Conservation (phyloP, 2,113 vertebrate species). For the Hyperopisus bebe region DNA sequence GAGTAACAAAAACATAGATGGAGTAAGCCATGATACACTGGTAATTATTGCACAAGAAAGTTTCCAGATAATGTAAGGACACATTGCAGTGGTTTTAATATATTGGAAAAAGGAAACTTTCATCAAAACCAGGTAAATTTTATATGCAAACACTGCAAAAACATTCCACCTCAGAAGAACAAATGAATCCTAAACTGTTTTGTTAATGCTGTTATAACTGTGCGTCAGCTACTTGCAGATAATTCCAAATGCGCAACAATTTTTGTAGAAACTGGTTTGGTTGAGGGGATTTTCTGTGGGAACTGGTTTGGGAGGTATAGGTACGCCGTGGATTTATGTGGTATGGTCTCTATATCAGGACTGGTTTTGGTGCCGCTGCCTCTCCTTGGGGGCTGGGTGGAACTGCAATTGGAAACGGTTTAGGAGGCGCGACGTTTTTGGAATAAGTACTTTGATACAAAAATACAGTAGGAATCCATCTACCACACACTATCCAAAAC, state of each 20-base stretch:
- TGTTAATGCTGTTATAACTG: background rate
- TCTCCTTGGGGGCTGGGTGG: background rate
- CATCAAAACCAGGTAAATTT: background rate
- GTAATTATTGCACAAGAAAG: background rate
- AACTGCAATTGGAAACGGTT: background rate
- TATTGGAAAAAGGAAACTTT: background rate
- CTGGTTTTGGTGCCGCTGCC: background rate
- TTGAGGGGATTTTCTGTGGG: background rate
- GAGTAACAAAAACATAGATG: background rate
- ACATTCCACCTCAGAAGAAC: background rate
- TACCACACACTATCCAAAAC: background rate
- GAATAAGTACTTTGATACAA: background rate
- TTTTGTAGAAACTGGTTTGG: conserved; percentile 2
- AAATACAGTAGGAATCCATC: background rate
- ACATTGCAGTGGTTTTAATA: background rate
- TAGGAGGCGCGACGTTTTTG: background rate
- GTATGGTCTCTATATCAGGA: background rate
- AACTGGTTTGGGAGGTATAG: background rate
- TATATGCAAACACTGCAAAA: background rate
- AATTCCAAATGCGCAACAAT: background rate
- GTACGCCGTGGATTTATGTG: background rate
- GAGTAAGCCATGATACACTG: background rate
- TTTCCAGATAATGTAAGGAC: background rate
- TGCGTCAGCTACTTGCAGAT: background rate
- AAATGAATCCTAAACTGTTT: background rate